A percentile compares a stretch with the other conserved stretches of the same genome.
Evolutionary conservation across 2,888 invertebrate genomes (phyloP).

Genomic region (Melieria omissa): DNA sequence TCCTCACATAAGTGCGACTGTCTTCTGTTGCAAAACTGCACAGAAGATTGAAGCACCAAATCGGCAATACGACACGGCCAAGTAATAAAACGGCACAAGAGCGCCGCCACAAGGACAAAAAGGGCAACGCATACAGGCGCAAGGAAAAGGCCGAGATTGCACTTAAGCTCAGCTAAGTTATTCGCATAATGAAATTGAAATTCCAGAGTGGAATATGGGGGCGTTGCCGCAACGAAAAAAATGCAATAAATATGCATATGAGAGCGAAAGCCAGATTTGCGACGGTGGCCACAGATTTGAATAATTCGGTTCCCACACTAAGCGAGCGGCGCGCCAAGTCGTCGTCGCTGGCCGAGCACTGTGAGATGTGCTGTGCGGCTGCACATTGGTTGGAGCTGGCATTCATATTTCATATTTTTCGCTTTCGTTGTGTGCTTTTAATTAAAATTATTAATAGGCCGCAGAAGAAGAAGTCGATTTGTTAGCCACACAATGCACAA

Average conservation of each 20-base stretch:
- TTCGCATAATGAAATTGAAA: slow-evolving; percentile 61
- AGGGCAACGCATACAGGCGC: slow-evolving; percentile 23
- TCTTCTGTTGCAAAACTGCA: no score
- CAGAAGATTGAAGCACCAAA: no score
- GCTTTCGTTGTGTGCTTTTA: slow-evolving; percentile 50
- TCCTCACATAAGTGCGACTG: no score
- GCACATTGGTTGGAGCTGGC: slow-evolving; percentile 25
- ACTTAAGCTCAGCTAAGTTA: slow-evolving; percentile 13
- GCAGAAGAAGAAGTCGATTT: slow-evolving; percentile 6
- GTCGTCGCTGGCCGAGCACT: slow-evolving; percentile 39
- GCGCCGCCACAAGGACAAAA: slow-evolving; percentile 21
- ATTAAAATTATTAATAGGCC: slow-evolving; percentile 63
- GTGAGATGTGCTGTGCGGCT: background rate
- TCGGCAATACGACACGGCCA: no score
- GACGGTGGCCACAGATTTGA: slow-evolving; percentile 52
- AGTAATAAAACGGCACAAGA: no score
- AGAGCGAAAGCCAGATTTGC: slow-evolving; percentile 49
- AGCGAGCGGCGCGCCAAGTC: slow-evolving; percentile 6
- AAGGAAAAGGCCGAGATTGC: slow-evolving; percentile 35
- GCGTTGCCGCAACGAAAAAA: slow-evolving; percentile 63
- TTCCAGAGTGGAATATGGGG: slow-evolving; percentile 62
- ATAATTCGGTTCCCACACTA: slow-evolving; percentile 64
- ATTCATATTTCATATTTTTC: slow-evolving; percentile 28
- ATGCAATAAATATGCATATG: slow-evolving; percentile 66
- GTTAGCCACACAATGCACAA: no score